Evolutionary conservation across 2,888 invertebrate genomes (phyloP).

Genomic region (Sarcophaga carnaria): DNA sequence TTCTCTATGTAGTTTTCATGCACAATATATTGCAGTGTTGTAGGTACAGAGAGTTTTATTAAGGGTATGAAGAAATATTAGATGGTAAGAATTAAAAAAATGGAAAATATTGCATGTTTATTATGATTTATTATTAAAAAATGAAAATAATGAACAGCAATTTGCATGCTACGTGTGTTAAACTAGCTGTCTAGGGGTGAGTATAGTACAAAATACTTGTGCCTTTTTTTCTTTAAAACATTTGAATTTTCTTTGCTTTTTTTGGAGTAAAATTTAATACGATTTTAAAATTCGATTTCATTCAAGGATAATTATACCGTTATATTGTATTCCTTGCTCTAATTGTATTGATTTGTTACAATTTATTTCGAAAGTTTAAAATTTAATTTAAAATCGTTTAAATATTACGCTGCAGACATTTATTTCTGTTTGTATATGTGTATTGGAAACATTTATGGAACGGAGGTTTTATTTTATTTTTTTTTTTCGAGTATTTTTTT

Average conservation of each 20-base stretch:
- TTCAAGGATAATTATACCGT: slow-evolving; percentile 51
- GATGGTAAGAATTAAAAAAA: neutral
- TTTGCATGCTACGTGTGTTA: slow-evolving; percentile 40
- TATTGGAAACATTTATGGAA: neutral
- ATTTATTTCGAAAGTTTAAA: neutral
- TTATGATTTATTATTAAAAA: slow-evolving; percentile 34
- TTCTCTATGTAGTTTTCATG: no score
- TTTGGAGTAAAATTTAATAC: slow-evolving; percentile 22
- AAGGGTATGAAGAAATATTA: neutral
- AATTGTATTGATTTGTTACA: neutral
- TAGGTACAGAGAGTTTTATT: neutral
- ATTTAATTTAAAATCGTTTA: neutral
- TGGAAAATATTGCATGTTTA: slow-evolving; percentile 52
- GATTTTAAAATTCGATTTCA: slow-evolving; percentile 33
- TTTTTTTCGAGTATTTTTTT: no score
- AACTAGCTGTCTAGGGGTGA: neutral
- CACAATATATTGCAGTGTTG: no score
- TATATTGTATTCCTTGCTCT: no score
- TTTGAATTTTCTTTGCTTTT: neutral
- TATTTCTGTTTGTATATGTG: slow-evolving; percentile 1
- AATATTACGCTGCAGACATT: neutral
- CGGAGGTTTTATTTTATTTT: slow-evolving; percentile 3
- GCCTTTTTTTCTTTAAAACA: neutral
- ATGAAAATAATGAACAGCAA: slow-evolving; percentile 2
- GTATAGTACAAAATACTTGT: neutral